These are phyloP conservation scores for Hydrotaea cyrtoneurina DNA, from an alignment of 2,888 invertebrate species.

Conservation along the genomic window DNA sequence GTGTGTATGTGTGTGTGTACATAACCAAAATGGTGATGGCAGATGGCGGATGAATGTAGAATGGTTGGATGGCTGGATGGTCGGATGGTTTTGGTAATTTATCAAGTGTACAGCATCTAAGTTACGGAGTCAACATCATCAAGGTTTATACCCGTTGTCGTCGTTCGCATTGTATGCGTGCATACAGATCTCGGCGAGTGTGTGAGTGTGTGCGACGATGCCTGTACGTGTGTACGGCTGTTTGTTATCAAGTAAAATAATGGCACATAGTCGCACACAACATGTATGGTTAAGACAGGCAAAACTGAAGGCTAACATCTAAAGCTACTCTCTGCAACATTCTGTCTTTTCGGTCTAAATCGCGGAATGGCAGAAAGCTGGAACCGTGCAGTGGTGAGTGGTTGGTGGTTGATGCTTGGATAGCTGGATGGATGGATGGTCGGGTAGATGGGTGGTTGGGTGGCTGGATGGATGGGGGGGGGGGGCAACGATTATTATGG, in stretches of 20 bases:
- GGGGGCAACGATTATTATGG: conserved; percentile 49
- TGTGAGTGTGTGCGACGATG: neutral
- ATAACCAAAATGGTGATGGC: conserved; percentile 53
- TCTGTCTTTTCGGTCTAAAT: conserved; percentile 39
- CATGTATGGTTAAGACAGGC: conserved; percentile 44
- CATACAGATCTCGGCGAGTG: neutral
- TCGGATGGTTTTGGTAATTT: conserved; percentile 64
- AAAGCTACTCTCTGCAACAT: conserved; percentile 49
- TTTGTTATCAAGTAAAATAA: conserved; percentile 41
- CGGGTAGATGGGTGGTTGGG: neutral
- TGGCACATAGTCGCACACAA: conserved; percentile 8
- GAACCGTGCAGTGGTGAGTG: conserved; percentile 9
- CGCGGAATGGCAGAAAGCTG: neutral
- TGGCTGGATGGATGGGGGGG: conserved; percentile 14
- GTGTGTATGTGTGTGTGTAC: conserved; percentile 5
- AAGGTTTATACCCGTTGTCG: conserved; percentile 40
- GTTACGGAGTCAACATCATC: conserved; percentile 49
- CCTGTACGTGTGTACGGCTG: neutral
- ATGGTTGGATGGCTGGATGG: conserved; percentile 49
- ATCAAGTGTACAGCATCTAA: conserved; percentile 66
- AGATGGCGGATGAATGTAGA: conserved; percentile 44
- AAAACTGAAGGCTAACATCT: conserved; percentile 59
- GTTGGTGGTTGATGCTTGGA: neutral
- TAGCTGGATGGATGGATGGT: neutral
- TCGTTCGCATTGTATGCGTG: conserved; percentile 8